phyloP scores from a whole-genome alignment of 2,888 invertebrate species.

The Lochmaea crataegi region DNA sequence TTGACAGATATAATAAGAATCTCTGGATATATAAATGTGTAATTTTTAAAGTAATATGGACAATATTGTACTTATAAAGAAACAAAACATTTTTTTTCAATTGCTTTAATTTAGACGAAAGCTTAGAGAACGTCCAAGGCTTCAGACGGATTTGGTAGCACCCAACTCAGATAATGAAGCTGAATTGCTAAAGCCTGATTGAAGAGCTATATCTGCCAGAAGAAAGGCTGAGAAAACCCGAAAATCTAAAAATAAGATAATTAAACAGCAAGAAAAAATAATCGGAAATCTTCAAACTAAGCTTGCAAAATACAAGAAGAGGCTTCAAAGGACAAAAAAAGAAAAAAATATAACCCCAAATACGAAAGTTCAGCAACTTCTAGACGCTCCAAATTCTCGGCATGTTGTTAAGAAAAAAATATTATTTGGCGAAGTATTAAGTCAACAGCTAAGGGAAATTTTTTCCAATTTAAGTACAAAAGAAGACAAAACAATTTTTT shows the following conservation, averaged over 20 bases:
- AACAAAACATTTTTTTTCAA: neutral
- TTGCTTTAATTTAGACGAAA: neutral
- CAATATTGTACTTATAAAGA: neutral
- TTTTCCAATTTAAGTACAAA: too few relatives aligned
- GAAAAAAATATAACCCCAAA: conserved; percentile 13
- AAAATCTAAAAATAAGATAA: neutral
- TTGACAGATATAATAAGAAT: neutral
- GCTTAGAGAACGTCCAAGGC: neutral
- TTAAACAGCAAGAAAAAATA: neutral
- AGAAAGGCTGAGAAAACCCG: neutral
- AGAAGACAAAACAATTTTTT: too few relatives aligned
- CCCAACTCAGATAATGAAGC: conserved; percentile 5
- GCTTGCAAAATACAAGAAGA: neutral
- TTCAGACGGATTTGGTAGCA: conserved; percentile 7
- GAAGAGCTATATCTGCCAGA: conserved; percentile 1
- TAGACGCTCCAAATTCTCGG: conserved; percentile 13
- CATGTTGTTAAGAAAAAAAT: conserved; percentile 10
- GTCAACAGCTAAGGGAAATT: too few relatives aligned
- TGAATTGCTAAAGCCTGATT: conserved; percentile 1
- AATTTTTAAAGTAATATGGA: neutral
- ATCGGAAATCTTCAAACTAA: neutral
- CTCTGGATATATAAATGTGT: neutral
- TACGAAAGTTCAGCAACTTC: conserved; percentile 12
- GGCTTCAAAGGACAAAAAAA: neutral
- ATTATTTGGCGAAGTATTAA: conserved; percentile 24